These are phyloP conservation scores for Exaiptasia diaphana DNA, from an alignment of 64 coral and sea anemone genomes.

Conservation along the genomic window DNA sequence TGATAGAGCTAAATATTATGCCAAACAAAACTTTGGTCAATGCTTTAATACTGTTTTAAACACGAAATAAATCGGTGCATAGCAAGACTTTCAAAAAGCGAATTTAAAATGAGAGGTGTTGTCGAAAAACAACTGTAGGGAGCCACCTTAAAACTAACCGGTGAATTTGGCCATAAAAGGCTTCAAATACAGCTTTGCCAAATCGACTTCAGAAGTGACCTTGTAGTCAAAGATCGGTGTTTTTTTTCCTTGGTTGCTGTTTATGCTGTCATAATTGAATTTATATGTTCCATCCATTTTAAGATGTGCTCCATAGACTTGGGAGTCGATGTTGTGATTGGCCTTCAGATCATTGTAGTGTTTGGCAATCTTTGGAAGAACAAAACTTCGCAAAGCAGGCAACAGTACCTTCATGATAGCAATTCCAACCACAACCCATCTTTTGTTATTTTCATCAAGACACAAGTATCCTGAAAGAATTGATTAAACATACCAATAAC, in stretches of 20 bases:
- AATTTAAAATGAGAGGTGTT: too few relatives aligned
- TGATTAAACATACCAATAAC: too few relatives aligned
- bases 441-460: neutral
- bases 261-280: neutral
- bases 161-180: conserved; percentile 15
- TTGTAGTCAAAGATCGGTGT: neutral
- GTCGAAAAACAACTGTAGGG: too few relatives aligned
- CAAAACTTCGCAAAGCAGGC: neutral
- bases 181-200: neutral
- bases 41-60: too few relatives aligned
- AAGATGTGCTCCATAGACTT: neutral
- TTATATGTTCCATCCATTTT: neutral
- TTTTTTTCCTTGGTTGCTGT: neutral
- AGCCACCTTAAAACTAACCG: too few relatives aligned
- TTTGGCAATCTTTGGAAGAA: neutral
- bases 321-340: neutral
- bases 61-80: too few relatives aligned
- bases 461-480: neutral
- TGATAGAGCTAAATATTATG: too few relatives aligned
- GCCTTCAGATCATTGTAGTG: neutral
- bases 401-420: neutral
- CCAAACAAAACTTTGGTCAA: too few relatives aligned
- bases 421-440: conserved; percentile 1
- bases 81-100: too few relatives aligned
- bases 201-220: neutral